Percentiles rank a stretch among this genome's conserved stretches.
Evolutionary conservation across 2,113 vertebrate species (phyloP).

Genomic region (Macheiramphus alcinus): DNA sequence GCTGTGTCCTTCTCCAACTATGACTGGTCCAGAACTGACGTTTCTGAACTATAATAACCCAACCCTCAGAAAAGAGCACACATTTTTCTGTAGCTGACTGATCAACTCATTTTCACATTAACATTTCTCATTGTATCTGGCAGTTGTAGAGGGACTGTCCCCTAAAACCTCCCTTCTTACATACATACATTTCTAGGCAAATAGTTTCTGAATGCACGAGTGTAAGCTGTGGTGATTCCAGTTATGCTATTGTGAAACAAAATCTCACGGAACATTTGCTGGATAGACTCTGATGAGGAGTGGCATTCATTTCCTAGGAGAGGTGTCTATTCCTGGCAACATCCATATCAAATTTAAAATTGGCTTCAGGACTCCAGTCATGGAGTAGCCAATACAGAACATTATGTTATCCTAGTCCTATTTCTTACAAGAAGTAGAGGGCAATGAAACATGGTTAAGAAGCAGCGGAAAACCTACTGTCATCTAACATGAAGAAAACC

Average conservation of each 20-base stretch:
- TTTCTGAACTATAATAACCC: background rate
- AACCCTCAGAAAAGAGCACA: background rate
- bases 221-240: background rate
- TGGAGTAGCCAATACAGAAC: background rate
- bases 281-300: background rate
- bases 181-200: background rate
- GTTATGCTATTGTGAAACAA: background rate
- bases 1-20: background rate
- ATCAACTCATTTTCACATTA: background rate
- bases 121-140: background rate
- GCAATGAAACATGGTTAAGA: background rate
- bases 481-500: background rate
- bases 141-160: background rate
- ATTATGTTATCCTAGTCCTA: background rate
- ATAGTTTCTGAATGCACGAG: background rate
- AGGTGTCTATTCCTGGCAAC: slow-evolving; percentile 9
- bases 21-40: background rate
- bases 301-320: background rate
- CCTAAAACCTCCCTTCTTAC: background rate
- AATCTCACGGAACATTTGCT: background rate
- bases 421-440: background rate
- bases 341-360: background rate
- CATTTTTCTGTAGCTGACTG: background rate
- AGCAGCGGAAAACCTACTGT: background rate
- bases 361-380: background rate